A percentile compares a stretch with the other conserved stretches of the same genome.
Conservation (phyloP, 2,113 vertebrate species). For the Tachysurus vachellii region DNA sequence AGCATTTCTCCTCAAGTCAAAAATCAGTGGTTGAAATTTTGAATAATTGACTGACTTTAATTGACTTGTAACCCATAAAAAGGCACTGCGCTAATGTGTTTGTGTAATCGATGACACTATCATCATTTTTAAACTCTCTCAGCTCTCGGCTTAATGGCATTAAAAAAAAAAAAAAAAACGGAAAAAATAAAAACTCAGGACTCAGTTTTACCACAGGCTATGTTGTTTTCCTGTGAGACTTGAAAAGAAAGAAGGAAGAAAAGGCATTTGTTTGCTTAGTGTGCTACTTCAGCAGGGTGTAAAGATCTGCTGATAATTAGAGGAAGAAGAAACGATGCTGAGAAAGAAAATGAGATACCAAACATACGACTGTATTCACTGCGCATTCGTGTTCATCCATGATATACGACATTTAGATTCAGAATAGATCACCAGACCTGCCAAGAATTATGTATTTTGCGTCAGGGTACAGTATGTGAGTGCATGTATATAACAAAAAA, state of each 20-base stretch:
- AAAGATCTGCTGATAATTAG: neutral
- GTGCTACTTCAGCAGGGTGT: neutral
- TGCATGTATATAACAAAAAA: neutral
- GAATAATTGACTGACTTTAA: neutral
- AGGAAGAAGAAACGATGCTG: neutral
- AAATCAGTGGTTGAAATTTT: neutral
- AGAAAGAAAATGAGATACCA: neutral
- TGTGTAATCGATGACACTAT: conserved; percentile 4
- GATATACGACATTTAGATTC: neutral
- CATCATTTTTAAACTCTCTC: neutral
- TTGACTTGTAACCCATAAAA: neutral
- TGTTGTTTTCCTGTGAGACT: neutral
- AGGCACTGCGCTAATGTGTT: neutral
- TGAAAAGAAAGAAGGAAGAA: neutral
- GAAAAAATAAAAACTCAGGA: neutral
- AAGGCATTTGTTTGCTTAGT: neutral
- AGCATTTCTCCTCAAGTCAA: neutral
- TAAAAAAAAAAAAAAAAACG: neutral
- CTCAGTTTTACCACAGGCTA: neutral
- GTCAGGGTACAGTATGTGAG: neutral
- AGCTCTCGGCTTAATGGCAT: neutral
- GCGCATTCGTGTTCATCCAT: neutral
- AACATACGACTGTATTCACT: neutral
- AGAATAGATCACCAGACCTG: neutral
- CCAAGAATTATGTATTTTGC: neutral